Conservation (phyloP, 1,140 invertebrate genomes). For the Cydia fagiglandana region DNA sequence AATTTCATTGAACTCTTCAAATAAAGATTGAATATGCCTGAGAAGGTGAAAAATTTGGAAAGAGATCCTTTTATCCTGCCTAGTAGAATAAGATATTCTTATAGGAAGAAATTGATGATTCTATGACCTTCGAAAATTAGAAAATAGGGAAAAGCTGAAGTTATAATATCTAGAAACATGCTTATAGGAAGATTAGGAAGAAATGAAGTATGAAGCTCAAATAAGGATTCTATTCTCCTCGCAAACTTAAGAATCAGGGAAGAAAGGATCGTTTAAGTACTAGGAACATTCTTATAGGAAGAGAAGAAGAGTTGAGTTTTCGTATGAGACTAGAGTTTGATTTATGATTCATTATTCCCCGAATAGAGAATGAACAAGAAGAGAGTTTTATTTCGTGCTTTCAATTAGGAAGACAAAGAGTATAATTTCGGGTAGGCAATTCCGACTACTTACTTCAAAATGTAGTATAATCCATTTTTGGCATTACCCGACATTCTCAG, state of each 20-base stretch:
- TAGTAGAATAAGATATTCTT: neutral
- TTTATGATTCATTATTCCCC: neutral
- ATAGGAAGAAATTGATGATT: neutral
- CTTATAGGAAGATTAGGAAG: neutral
- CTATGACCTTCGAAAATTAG: neutral
- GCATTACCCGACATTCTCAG: too few relatives aligned
- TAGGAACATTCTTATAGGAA: conserved; percentile 5
- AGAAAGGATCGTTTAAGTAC: neutral
- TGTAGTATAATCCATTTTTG: too few relatives aligned
- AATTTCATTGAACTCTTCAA: conserved; percentile 9
- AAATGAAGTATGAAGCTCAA: too few relatives aligned
- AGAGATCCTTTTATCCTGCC: too few relatives aligned
- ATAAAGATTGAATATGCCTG: neutral
- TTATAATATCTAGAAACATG: neutral
- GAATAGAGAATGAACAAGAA: neutral
- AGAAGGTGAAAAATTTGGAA: too few relatives aligned
- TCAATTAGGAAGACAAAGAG: too few relatives aligned
- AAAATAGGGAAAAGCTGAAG: too few relatives aligned
- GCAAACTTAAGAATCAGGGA: neutral
- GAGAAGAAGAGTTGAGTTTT: neutral
- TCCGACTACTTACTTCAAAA: too few relatives aligned
- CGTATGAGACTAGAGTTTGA: neutral
- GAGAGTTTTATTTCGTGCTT: neutral
- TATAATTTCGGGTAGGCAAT: too few relatives aligned
- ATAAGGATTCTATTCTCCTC: too few relatives aligned